Percentiles rank a stretch among this genome's conserved stretches.
phyloP scores from a whole-genome alignment of 2,113 vertebrate species.

The Ifrita kowaldi region DNA sequence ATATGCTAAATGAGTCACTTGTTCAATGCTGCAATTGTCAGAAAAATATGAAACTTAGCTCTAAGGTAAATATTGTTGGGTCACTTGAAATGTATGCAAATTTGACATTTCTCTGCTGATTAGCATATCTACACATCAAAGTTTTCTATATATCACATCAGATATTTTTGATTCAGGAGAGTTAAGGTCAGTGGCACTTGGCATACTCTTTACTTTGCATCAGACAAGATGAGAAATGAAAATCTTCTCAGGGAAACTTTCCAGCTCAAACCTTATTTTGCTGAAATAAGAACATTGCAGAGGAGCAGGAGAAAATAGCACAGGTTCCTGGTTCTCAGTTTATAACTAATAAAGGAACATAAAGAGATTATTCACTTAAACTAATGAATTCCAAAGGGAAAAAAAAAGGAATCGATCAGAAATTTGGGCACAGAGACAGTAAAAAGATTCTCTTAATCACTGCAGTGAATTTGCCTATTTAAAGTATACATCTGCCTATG shows the following conservation, averaged over 20 bases:
- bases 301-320: background rate
- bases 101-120: conserved; percentile 95
- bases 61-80: conserved; percentile 84
- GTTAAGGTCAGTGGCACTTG: conserved; percentile 75
- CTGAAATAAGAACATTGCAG: conserved; percentile 3
- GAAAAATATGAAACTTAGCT: conserved; percentile 83
- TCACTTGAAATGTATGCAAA: conserved; percentile 94
- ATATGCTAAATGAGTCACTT: conserved; percentile 86
- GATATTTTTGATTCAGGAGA: conserved; percentile 71
- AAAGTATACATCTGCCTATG: background rate
- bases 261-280: conserved; percentile 18
- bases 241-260: conserved; percentile 40
- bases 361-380: background rate
- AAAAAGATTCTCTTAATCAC: background rate
- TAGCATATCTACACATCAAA: conserved; percentile 90
- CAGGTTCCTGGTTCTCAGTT: background rate
- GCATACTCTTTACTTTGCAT: conserved; percentile 64
- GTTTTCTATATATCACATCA: conserved; percentile 71
- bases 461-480: background rate
- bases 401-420: background rate
- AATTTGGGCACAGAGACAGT: background rate
- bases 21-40: conserved; percentile 87
- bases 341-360: background rate
- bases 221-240: conserved; percentile 56
- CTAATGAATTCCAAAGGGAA: background rate